phyloP scores from a whole-genome alignment of 1,140 invertebrate species.

The Periplaneta americana region DNA sequence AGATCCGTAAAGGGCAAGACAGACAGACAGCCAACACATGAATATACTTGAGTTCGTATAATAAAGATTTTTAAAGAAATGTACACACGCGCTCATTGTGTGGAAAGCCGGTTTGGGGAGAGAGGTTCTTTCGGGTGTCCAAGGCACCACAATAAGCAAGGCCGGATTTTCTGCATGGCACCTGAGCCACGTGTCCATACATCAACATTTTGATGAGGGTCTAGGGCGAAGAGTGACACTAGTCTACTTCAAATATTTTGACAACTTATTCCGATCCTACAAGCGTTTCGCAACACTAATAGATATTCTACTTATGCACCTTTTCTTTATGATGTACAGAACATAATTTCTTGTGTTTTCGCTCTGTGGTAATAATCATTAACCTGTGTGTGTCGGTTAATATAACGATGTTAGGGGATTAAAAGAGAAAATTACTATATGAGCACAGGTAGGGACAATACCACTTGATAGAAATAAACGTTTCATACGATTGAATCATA shows the following conservation, averaged over 20 bases:
- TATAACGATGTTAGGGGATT: too few relatives aligned
- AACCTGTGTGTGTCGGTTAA: too few relatives aligned
- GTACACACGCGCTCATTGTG: neutral
- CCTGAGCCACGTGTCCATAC: neutral
- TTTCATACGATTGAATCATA: too few relatives aligned
- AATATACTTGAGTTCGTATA: neutral
- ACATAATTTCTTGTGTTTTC: too few relatives aligned
- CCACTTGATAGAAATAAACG: too few relatives aligned
- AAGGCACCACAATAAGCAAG: neutral
- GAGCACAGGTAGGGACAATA: too few relatives aligned
- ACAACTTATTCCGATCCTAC: neutral
- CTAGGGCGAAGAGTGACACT: neutral
- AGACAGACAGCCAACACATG: neutral
- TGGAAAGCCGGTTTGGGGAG: neutral
- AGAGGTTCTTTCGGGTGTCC: neutral
- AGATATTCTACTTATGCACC: too few relatives aligned
- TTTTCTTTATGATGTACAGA: too few relatives aligned
- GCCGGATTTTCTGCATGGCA: neutral
- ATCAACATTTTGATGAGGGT: neutral
- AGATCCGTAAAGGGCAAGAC: too few relatives aligned
- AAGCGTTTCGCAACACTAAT: too few relatives aligned
- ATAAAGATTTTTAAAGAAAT: neutral
- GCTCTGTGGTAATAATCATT: too few relatives aligned
- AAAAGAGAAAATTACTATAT: too few relatives aligned
- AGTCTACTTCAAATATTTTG: neutral